Evolutionary conservation across 2,888 invertebrate genomes (phyloP).

Genomic region (Psylliodes chrysocephalus): DNA sequence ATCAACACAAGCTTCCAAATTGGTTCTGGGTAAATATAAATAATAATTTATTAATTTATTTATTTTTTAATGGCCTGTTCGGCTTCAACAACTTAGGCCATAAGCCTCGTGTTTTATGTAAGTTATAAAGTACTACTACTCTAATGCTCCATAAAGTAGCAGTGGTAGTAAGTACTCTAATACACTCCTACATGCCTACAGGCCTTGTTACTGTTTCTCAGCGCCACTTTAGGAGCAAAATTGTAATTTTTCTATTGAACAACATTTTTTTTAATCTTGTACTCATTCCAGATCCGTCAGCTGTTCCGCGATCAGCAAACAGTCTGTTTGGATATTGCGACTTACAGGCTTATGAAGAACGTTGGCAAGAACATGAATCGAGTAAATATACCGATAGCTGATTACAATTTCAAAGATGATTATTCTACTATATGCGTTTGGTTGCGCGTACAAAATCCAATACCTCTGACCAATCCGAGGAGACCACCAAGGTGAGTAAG

Average conservation of each 20-base stretch:
- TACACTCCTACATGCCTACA: too few relatives aligned
- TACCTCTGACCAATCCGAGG: slow-evolving; percentile 59
- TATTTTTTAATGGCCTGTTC: too few relatives aligned
- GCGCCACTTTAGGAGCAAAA: too few relatives aligned
- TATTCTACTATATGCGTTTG: slow-evolving; percentile 64
- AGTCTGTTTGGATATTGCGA: slow-evolving; percentile 64
- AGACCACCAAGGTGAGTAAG: slow-evolving; percentile 55
- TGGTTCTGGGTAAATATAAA: slow-evolving; percentile 53
- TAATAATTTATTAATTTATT: too few relatives aligned
- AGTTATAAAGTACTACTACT: too few relatives aligned
- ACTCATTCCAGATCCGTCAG: slow-evolving; percentile 58
- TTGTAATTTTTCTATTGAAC: too few relatives aligned
- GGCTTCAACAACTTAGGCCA: too few relatives aligned
- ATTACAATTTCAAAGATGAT: slow-evolving; percentile 60
- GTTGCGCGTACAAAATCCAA: slow-evolving; percentile 62
- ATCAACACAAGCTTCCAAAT: slow-evolving; percentile 46
- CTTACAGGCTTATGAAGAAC: slow-evolving; percentile 65
- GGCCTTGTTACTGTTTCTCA: too few relatives aligned
- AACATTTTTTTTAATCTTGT: too few relatives aligned
- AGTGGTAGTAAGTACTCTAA: too few relatives aligned
- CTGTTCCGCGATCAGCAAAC: slow-evolving; percentile 64
- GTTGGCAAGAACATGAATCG: slow-evolving; percentile 64
- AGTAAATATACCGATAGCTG: slow-evolving; percentile 64
- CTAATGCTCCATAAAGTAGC: too few relatives aligned
- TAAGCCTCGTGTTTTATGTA: too few relatives aligned